Evolutionary conservation across 2,797 vertebrate species (phyloP), one percentile per base, ranked within the genome.

Genomic region (Cyclopterus lumpus): DNA sequence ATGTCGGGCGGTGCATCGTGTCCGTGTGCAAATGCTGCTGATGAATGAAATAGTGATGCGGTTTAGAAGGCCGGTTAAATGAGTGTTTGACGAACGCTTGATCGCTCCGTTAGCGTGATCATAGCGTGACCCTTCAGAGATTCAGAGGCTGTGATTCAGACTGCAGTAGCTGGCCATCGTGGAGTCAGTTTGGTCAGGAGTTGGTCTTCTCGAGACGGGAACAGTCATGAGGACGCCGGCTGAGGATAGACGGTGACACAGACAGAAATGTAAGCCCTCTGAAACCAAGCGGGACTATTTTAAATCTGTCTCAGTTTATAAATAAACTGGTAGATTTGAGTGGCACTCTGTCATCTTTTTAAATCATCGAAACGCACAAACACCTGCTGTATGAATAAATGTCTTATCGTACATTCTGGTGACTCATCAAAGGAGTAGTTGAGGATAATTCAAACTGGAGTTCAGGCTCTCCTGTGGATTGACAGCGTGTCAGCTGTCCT

Each of bases 401-500:
- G 46, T 38, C 3, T 42, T 30, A 26, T 42, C 3, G n/a, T 18
- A 2, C 20, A 12, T 73, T 73, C 67, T 60, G 48, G 54, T 22
- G 36, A 40, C 61, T 67, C 78, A 54, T 55, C 51, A 12, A 63
- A 44, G 65, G 11, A 18, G 61, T 49, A 26, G 22, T 73, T 71
- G 34, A 62, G 81, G 80, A 86, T 57, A 63, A 73, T 58, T 73
- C 54, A 71, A 83, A 57, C 40, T 57, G 20, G 57, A 42, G 71
- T 57, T 80, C 53, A 65, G 79, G 55, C 71, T 83, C 62, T 55
- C 49, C 64, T 79, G 61, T 70, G 74, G 74, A 75, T 75, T 73
- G 84, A 85, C 84, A 83, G 88, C 80, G 53, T 81, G 92, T 92
- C 93, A 93, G 92, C 93, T 94, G 93, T 88, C 68, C 67, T 84